These are phyloP conservation scores for Drosophila pandora DNA, from an alignment of 1,140 invertebrate species.

Conservation along the genomic window DNA sequence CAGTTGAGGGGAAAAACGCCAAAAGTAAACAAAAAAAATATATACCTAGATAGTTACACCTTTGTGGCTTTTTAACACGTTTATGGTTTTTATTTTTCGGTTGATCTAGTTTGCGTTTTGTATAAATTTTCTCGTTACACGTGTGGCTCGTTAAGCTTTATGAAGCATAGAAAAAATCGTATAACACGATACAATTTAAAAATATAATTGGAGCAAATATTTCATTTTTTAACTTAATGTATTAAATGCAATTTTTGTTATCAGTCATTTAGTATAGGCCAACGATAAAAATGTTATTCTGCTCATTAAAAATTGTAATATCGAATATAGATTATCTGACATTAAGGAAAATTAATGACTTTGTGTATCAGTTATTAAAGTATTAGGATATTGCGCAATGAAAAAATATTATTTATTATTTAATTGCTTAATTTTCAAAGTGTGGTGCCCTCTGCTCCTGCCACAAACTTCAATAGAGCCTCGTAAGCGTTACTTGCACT, in stretches of 20 bases:
- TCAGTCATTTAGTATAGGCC: too few species aligned
- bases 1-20: conserved; percentile 6
- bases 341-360: neutral
- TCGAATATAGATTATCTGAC: neutral
- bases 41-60: conserved; percentile 11
- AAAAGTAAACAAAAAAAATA: conserved; percentile 8
- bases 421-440: neutral
- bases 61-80: conserved; percentile 61
- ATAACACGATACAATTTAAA: neutral
- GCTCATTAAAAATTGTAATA: neutral
- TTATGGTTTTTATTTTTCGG: conserved; percentile 8
- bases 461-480: conserved; percentile 14
- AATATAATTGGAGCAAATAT: neutral
- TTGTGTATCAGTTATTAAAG: neutral
- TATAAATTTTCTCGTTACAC: conserved; percentile 13
- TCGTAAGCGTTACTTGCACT: conserved; percentile 48
- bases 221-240: too few species aligned
- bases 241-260: neutral
- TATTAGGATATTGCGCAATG: neutral
- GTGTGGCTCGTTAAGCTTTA: conserved; percentile 24
- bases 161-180: neutral
- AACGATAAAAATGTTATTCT: too few species aligned
- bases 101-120: conserved; percentile 8
- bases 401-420: neutral
- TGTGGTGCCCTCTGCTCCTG: conserved; percentile 10